Evolutionary conservation across 2,797 vertebrate species (phyloP).

Genomic region (Hyperoplus lanceolatus): DNA sequence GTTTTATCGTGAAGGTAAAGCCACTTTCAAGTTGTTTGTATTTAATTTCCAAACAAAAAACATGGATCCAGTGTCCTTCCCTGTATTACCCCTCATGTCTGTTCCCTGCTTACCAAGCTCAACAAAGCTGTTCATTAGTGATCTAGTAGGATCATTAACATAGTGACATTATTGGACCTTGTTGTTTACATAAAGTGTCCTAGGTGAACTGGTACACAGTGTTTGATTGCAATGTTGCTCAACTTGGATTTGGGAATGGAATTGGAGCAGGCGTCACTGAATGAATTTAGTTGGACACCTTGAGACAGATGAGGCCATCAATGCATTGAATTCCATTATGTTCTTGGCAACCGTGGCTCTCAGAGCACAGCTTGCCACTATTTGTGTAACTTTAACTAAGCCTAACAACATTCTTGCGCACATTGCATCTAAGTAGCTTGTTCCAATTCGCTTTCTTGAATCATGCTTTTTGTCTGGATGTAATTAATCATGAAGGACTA

Average conservation of each 20-base stretch:
- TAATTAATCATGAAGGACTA: neutral
- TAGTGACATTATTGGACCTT: conserved; percentile 72
- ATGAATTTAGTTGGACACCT: conserved; percentile 79
- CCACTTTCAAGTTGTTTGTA: neutral
- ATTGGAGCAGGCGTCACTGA: conserved; percentile 69
- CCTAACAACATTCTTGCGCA: conserved; percentile 42
- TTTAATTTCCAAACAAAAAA: conserved; percentile 1
- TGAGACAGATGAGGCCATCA: conserved; percentile 80
- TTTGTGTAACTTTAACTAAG: conserved; percentile 71
- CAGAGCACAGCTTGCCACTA: conserved; percentile 45
- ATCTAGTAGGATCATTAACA: conserved; percentile 78
- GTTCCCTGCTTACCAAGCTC: conserved; percentile 62
- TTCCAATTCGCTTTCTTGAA: conserved; percentile 18
- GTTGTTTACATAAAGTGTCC: conserved; percentile 69
- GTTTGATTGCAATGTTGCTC: conserved; percentile 83
- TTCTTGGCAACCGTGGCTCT: conserved; percentile 58
- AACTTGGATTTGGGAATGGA: conserved; percentile 75
- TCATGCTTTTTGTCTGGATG: conserved; percentile 8
- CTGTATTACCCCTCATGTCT: conserved; percentile 24
- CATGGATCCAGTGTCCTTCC: conserved; percentile 30
- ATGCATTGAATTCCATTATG: conserved; percentile 84
- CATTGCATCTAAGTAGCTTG: conserved; percentile 28
- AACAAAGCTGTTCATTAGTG: conserved; percentile 79
- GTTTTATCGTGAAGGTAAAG: neutral
- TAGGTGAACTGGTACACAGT: conserved; percentile 75